These are phyloP conservation scores for Muschampia plurimacula DNA, from an alignment of 2,888 invertebrate genomes.

Conservation along the genomic window DNA sequence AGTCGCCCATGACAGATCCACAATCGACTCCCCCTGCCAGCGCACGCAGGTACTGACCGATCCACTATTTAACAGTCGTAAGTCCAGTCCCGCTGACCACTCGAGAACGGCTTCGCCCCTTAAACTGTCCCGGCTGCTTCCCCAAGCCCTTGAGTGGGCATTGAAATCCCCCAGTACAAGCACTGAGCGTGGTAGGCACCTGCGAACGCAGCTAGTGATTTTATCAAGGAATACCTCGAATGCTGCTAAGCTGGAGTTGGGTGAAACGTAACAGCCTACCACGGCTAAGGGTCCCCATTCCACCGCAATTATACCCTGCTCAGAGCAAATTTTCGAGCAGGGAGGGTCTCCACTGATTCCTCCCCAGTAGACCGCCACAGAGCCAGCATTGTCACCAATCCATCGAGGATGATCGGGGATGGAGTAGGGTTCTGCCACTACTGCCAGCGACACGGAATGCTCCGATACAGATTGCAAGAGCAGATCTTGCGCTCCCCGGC, in stretches of 20 bases:
- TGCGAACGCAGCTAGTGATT: neutral
- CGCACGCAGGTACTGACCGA: slow-evolving; percentile 44
- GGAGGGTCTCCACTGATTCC: neutral
- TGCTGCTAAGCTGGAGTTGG: neutral
- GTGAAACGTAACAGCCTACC: neutral
- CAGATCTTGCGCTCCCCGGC: slow-evolving; percentile 5
- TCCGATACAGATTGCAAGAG: slow-evolving; percentile 5
- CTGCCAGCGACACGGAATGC: slow-evolving; percentile 4
- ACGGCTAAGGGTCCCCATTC: slow-evolving; percentile 8
- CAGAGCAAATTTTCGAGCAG: neutral
- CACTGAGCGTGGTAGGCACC: neutral
- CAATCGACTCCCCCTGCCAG: slow-evolving; percentile 47
- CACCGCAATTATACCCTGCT: neutral
- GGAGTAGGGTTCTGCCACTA: slow-evolving; percentile 8
- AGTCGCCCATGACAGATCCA: slow-evolving; percentile 30
- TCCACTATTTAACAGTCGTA: slow-evolving; percentile 35
- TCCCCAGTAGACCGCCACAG: slow-evolving; percentile 11
- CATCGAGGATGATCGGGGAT: slow-evolving; percentile 12
- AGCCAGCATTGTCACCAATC: neutral
- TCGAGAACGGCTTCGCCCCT: slow-evolving; percentile 30
- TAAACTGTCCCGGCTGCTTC: neutral
- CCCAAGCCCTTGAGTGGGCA: slow-evolving; percentile 11
- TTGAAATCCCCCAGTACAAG: neutral
- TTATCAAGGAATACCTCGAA: slow-evolving; percentile 11
- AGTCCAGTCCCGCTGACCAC: slow-evolving; percentile 40